phyloP scores from a whole-genome alignment of 2,797 vertebrate species.

The Spinibarbus caldwelli region DNA sequence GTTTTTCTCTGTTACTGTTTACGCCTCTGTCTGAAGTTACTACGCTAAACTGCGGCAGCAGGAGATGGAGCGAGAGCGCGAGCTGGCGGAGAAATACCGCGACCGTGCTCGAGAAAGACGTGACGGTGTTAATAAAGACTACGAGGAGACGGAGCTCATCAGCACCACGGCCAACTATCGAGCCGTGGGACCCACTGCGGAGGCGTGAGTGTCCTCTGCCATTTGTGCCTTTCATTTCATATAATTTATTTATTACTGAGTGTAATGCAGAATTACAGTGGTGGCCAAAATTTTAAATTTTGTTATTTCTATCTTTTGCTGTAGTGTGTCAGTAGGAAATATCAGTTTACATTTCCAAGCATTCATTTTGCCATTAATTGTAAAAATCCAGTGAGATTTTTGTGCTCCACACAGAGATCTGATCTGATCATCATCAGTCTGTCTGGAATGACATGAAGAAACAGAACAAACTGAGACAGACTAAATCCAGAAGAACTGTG shows the following conservation, averaged over 20 bases:
- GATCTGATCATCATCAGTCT: too few species aligned
- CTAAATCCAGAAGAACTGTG: too few species aligned
- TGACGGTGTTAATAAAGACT: constrained; percentile 97
- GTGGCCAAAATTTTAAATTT: too few species aligned
- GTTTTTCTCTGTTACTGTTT: neutral
- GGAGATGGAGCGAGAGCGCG: constrained; percentile 93
- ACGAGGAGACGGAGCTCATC: constrained; percentile 95
- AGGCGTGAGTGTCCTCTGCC: constrained; percentile 83
- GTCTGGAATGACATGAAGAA: too few species aligned
- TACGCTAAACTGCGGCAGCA: constrained; percentile 96
- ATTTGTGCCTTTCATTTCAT: neutral
- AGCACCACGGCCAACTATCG: constrained; percentile 97
- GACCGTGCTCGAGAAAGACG: constrained; percentile 92
- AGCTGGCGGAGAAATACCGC: constrained; percentile 94
- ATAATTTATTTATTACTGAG: neutral
- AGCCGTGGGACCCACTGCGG: constrained; percentile 93
- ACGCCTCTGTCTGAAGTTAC: constrained; percentile 76
- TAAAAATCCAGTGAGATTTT: too few species aligned
- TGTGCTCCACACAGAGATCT: too few species aligned
- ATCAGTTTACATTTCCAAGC: too few species aligned
- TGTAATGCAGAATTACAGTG: neutral
- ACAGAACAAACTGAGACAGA: too few species aligned
- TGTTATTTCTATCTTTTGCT: too few species aligned
- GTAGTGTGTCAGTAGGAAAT: too few species aligned
- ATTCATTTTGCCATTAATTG: too few species aligned